These are phyloP conservation scores for Muschampia plurimacula DNA, from an alignment of 2,888 invertebrate species.

Conservation along the genomic window DNA sequence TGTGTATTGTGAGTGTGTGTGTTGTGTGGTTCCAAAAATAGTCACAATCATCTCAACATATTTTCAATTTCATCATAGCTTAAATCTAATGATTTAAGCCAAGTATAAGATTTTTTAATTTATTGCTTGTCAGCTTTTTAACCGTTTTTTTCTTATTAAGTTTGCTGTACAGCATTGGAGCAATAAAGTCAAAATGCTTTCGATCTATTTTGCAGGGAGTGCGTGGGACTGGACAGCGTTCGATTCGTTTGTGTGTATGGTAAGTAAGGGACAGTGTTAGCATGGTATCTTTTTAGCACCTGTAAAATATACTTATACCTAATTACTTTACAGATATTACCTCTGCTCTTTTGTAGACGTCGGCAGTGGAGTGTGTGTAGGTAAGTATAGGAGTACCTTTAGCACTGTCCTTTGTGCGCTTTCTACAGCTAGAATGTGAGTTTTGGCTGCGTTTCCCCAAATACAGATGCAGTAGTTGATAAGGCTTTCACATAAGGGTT, in stretches of 20 bases:
- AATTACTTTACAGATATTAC: background rate
- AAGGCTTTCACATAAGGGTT: background rate
- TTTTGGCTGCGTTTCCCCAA: background rate
- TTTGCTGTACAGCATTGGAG: background rate
- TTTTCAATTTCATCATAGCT: too few relatives aligned
- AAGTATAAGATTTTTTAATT: background rate
- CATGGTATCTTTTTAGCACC: background rate
- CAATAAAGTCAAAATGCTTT: background rate
- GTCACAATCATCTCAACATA: background rate
- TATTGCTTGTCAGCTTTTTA: background rate
- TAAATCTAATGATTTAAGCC: background rate
- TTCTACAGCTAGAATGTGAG: background rate
- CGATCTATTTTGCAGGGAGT: background rate
- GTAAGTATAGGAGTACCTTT: background rate
- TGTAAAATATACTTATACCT: background rate
- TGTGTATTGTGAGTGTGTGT: background rate
- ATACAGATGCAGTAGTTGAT: background rate
- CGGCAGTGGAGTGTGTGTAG: background rate
- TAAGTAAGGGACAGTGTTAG: background rate
- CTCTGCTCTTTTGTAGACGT: background rate
- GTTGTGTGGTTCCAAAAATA: background rate
- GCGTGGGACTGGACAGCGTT: background rate
- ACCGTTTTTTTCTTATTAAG: background rate
- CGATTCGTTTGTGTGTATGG: background rate
- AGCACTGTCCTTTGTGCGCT: constrained; percentile 1